Evolutionary conservation across 1,140 invertebrate genomes (phyloP), one percentile per base, ranked within the genome.

Genomic region (Bombus superbus): DNA sequence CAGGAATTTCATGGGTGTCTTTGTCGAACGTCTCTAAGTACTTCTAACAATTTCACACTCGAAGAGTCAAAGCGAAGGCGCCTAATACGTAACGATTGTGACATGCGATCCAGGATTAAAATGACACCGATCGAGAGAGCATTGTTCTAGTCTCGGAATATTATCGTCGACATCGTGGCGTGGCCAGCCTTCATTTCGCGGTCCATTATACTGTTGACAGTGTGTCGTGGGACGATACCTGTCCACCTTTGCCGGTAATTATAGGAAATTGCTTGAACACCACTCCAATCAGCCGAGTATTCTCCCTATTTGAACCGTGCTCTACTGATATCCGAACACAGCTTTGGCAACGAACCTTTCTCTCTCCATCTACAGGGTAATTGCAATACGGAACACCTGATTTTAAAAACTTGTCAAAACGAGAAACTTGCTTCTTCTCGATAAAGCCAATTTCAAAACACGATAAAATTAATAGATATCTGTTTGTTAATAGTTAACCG

Each of bases 241-340:
- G 82, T 89, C 86, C 83, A 86, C 87, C 88, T 89, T 89, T 77
- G 44, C 66, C 81, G 85, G 81, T 94, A 94, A 94, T 94, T 92
- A 88, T 86, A 86, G 92, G 90, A 94, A 94, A 94, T 94, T 94
- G 92, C 91, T 89, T 85, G 81, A 92, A 92, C 91, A 85, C 68
- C 84, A 78, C 83, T 91, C 86, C 91, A 94, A 94, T 94, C 90
- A 94, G 75, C 81, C 91, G 77, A 79, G 86, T 91, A 93, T 94
- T 92, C 89, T 92, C 88, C 62, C 44, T 59, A 40, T 72, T 15
- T 53, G 18, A 53, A 53, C 47, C 11, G 25, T 47, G n/a, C 25
- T 62, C 75, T 57, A 35, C 64, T 35, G 82, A 88, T 90, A 91
- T 88, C 69, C 69, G 64, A 57, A 35, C 47, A 32, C 44, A 18